Base-by-base conservation (phyloP, 2,888 invertebrate species). In the Hyposoter didymator region DNA sequence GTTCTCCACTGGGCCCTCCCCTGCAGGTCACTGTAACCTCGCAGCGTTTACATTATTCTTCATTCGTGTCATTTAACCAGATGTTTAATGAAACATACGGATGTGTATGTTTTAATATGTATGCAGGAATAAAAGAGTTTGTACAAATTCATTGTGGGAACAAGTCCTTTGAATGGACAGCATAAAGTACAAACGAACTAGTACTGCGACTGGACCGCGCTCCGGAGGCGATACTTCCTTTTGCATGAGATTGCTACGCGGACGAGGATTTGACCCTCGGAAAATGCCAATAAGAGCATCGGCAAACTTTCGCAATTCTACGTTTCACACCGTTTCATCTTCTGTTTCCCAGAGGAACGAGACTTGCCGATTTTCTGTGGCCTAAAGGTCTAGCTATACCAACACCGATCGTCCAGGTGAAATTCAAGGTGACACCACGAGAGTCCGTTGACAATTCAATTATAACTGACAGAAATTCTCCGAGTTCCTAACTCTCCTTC, bases 391-490 rank as follows among this genome's bases (percentile, higher is more conserved):
- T 14, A 19, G 55, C 69, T 82, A 52, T 69, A 66, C 59, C 73
- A 66, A 82, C 83, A 59, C 52, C 79, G 82, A 86, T 67, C 67
- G 82, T 72, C 73, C 87, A 88, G 88, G 88, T 88, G 85, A 83
- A 88, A 88, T 83, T 87, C 79, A 55, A 80, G 79, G 81, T 78
- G 81, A 87, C 83, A 87, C 87, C 83, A 78, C 84, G 85, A 87
- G 72, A 81, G 76, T 84, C 79, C 86, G 86, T 88, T 90, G 91
- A 91, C 91, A 92, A 92, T 92, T 92, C 92, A 93, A 93, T 92
- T 93, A 93, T 91, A 91, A 89, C 90, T 89, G 88, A 84, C 47
- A 90, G 90, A 91, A 92, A 86, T 86, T 86, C 78, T 62, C 84
- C 47, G 74, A 64, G 55, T 81, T 59, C 73, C 67, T 76, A 59